Conservation (phyloP, 2,797 vertebrate species). For the Micropoecilia bifurca region DNA sequence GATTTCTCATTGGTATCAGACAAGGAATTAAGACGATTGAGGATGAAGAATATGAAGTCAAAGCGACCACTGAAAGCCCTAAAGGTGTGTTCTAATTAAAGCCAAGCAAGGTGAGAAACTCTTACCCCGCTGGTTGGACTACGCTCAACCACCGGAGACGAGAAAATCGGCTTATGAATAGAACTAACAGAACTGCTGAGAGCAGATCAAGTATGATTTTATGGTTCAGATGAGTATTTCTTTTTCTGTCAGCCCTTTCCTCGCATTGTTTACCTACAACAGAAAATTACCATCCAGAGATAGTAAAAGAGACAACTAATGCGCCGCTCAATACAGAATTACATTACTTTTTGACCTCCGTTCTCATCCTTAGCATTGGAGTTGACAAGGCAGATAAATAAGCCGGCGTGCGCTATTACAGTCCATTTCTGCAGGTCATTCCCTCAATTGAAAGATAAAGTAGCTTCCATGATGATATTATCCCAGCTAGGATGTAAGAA, state of each 20-base stretch:
- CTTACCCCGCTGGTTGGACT: neutral
- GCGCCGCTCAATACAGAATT: neutral
- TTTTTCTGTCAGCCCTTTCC: neutral
- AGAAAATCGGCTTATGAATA: neutral
- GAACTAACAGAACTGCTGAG: neutral
- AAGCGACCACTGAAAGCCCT: neutral
- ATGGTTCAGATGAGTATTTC: neutral
- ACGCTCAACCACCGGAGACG: neutral
- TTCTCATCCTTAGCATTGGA: conserved; percentile 4
- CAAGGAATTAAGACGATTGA: neutral
- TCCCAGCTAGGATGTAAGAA: neutral
- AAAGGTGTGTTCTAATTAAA: neutral
- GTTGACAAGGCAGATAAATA: conserved; percentile 1
- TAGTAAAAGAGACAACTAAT: neutral
- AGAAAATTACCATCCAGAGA: neutral
- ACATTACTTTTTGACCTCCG: neutral
- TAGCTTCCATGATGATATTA: neutral
- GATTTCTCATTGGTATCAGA: neutral
- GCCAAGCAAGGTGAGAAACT: neutral
- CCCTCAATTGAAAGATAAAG: neutral
- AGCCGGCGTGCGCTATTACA: neutral
- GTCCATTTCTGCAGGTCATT: neutral
- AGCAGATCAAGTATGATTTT: neutral
- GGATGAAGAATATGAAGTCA: neutral
- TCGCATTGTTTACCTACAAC: neutral